Base-by-base conservation (phyloP, 2,888 invertebrate species). In the Andrena bucephala region DNA sequence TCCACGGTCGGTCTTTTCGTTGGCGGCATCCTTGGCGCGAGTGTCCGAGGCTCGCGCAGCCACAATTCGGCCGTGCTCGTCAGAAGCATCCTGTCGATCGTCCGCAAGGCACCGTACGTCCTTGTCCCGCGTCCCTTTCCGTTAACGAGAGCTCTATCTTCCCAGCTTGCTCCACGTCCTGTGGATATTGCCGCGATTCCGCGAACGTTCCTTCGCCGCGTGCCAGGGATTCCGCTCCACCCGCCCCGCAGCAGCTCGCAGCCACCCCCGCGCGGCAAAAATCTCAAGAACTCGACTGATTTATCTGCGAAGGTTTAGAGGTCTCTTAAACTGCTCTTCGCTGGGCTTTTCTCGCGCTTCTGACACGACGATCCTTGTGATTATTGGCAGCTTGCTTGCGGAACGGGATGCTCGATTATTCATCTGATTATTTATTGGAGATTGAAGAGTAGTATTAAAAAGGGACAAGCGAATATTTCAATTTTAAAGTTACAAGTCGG, bases 21-120 rank as follows among this genome's bases (percentile, higher is more conserved):
- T 20, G 42, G 60, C 0, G 75, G 36, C 42, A n/a, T 42, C 33
- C 29, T 69, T 74, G 29, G 27, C 62, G 65, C 65, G 36, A 48
- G 54, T 77, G 82, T 69, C 50, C 48, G 66, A 16, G 31, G 16
- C 59, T 33, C 71, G 72, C 70, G 63, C 72, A 42, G 20, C 20
- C 59, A 20, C 60, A 13, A 8, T 10, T 52, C 48, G 27, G 10
- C 33, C 7, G 20, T 50, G 52, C 48, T 65, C 73, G 54, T 87
- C 78, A 72, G 59, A 63, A 63, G 48, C 87, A 87, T 87, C 57
- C 84, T 85, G 81, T n/a, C 79, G 79, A 71, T 81, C 74, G 48
- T 81, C 66, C 29, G 50, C 77, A 52, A 50, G 48, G 42, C 83
- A 80, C 52, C 27, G 74, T 59, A 33, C 42, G 70, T 81, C 78